Conservation (phyloP, 2,113 vertebrate genomes). For the Butorides virescens region DNA sequence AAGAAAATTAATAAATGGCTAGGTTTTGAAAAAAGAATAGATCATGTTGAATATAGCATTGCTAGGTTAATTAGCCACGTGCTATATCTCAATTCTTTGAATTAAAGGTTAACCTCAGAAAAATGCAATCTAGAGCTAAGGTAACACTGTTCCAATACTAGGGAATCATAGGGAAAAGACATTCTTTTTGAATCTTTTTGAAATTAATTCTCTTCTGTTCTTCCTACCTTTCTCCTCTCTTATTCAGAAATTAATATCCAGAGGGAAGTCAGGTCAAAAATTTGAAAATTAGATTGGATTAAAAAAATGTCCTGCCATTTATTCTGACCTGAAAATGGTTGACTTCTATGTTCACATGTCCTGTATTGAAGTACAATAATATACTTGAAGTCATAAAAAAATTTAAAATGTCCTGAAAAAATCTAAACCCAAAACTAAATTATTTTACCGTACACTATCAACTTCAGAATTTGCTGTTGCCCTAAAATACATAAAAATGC, state of each 20-base stretch:
- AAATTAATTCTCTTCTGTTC: neutral
- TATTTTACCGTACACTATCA: neutral
- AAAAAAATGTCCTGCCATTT: neutral
- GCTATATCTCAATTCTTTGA: neutral
- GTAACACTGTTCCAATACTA: neutral
- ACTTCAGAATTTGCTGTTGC: neutral
- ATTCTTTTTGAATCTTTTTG: neutral
- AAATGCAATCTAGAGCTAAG: neutral
- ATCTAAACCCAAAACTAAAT: neutral
- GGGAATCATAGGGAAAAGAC: neutral
- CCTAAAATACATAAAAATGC: neutral
- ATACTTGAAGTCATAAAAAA: neutral
- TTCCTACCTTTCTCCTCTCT: neutral
- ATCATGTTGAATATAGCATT: neutral
- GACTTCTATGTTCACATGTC: neutral
- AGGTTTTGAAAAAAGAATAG: neutral
- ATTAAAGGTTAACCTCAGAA: neutral
- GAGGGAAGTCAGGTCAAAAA: neutral
- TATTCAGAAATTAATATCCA: neutral
- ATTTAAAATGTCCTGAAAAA: neutral
- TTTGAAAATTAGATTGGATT: neutral
- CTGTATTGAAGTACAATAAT: neutral
- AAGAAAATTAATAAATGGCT: neutral
- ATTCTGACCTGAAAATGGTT: neutral
- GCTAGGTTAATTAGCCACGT: neutral